Conservation (phyloP, 2,113 vertebrate species). For the Vimba vimba region DNA sequence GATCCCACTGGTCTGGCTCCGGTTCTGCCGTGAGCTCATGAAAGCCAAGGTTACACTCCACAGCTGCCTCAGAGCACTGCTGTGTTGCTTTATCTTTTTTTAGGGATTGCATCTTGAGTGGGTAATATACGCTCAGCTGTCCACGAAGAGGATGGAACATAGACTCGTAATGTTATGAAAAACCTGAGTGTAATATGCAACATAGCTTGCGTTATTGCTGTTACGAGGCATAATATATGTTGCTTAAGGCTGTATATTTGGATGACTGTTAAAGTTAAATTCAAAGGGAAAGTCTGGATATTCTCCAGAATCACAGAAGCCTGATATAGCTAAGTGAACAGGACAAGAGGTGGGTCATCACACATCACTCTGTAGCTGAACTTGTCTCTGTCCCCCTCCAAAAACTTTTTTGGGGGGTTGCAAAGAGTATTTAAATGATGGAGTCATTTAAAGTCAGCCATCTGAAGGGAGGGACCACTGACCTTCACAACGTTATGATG, state of each 20-base stretch:
- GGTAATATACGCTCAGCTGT: conserved; percentile 27
- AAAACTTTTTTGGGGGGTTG: neutral
- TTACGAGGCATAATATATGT: conserved; percentile 8
- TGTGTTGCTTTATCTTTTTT: conserved; percentile 47
- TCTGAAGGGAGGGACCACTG: conserved; percentile 47
- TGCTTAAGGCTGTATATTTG: conserved; percentile 7
- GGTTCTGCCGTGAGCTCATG: conserved; percentile 68
- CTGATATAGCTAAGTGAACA: neutral
- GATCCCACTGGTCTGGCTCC: conserved; percentile 62
- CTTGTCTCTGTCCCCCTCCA: too few species aligned
- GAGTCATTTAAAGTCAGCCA: neutral
- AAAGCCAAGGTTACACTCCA: conserved; percentile 76
- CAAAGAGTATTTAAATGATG: conserved; percentile 32
- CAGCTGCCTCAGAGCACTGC: conserved; percentile 62
- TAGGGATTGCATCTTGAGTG: conserved; percentile 32
- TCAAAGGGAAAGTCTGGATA: conserved; percentile 19
- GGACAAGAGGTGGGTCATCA: neutral
- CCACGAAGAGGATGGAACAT: conserved; percentile 17
- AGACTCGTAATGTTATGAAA: conserved; percentile 47
- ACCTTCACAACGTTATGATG: conserved; percentile 49
- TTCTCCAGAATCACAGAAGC: neutral
- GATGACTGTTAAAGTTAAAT: neutral
- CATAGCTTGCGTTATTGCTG: conserved; percentile 18
- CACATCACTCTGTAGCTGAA: neutral
- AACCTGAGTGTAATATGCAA: conserved; percentile 9